Percentiles rank a stretch among this genome's conserved stretches.
These are phyloP conservation scores for Phrynosoma platyrhinos DNA, from an alignment of 2,113 vertebrate genomes.

Conservation along the genomic window DNA sequence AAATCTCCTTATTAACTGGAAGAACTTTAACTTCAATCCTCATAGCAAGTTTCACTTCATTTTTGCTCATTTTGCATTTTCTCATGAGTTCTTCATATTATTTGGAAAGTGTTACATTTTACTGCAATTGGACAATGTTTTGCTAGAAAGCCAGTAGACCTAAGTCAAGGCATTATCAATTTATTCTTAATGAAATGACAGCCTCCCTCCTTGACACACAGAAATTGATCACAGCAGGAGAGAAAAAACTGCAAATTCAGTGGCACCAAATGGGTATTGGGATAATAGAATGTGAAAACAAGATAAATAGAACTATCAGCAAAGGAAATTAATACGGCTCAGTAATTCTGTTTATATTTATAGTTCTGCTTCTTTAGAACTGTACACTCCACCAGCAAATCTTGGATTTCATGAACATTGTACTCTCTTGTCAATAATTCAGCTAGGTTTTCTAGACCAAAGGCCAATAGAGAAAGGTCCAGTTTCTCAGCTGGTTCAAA, in stretches of 20 bases:
- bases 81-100: no score
- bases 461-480: conserved; percentile 27
- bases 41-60: no score
- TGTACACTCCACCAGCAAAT: conserved; percentile 36
- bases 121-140: not conserved
- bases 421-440: conserved; percentile 13
- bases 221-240: conserved; percentile 47
- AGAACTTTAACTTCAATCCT: no score
- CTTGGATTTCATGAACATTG: not conserved
- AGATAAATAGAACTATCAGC: not conserved
- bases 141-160: conserved; percentile 10
- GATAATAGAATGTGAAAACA: not conserved
- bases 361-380: not conserved
- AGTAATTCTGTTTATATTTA: conserved; percentile 19
- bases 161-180: not conserved
- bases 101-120: fast-evolving
- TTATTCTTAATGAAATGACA: conserved; percentile 1
- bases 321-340: conserved; percentile 57
- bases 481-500: conserved; percentile 39
- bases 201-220: not conserved
- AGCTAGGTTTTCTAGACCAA: conserved; percentile 44
- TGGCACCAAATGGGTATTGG: conserved; percentile 9
- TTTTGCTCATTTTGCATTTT: no score
- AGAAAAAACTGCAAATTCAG: conserved; percentile 55
- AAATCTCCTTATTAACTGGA: no score